Conservation (phyloP, 1,140 invertebrate species). For the Macrobrachium nipponense region DNA sequence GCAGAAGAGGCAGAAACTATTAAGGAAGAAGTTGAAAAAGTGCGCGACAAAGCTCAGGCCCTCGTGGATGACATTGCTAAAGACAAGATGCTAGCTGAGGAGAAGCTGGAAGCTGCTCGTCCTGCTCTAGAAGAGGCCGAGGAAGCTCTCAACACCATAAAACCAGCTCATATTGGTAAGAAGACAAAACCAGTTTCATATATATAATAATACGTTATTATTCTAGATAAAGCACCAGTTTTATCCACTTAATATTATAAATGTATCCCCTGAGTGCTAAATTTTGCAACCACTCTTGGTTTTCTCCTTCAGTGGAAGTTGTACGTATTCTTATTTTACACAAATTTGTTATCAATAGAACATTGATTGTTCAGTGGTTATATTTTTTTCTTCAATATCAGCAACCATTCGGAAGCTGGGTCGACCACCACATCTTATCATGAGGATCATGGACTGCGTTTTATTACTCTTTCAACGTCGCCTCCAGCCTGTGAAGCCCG, state of each 20-base stretch:
- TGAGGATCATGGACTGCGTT: constrained; percentile 98
- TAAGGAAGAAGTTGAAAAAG: constrained; percentile 94
- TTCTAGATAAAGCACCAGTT: too few species aligned
- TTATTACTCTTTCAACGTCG: constrained; percentile 92
- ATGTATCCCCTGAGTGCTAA: too few species aligned
- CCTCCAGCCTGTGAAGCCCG: constrained; percentile 83
- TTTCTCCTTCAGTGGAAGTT: background rate
- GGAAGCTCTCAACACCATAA: constrained; percentile 94
- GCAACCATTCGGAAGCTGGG: constrained; percentile 95
- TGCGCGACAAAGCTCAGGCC: constrained; percentile 93
- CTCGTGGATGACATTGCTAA: constrained; percentile 90
- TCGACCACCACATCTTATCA: constrained; percentile 94
- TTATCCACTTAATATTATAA: too few species aligned
- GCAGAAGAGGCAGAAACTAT: constrained; percentile 95
- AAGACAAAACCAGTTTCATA: background rate
- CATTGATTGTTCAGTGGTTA: background rate
- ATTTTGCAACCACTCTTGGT: too few species aligned
- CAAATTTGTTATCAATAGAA: background rate
- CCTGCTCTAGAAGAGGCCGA: constrained; percentile 94
- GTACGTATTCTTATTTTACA: background rate
- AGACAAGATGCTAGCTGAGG: constrained; percentile 91
- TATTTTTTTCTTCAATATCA: constrained; percentile 66
- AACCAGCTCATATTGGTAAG: constrained; percentile 89
- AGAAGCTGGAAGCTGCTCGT: constrained; percentile 90
- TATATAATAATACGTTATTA: background rate